These are phyloP conservation scores for Drosophila mauritiana DNA, from an alignment of 1,140 invertebrate species.

Conservation along the genomic window DNA sequence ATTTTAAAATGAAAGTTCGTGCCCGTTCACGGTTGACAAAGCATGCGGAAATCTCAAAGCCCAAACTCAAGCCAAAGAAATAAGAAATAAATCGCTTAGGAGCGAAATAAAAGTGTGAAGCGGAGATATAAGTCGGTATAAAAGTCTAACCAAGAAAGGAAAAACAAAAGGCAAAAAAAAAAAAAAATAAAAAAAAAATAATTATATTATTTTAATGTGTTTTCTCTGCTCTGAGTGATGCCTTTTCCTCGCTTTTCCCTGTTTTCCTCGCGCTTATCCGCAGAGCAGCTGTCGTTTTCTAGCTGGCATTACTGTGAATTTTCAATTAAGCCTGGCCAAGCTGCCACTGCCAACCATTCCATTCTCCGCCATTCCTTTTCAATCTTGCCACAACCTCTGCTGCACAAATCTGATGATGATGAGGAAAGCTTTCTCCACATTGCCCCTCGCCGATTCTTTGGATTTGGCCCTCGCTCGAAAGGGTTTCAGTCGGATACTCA, in stretches of 20 bases:
- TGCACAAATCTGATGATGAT: slow-evolving; percentile 19
- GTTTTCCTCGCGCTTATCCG: slow-evolving; percentile 48
- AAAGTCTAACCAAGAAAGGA: slow-evolving; percentile 44
- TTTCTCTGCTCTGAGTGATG: slow-evolving; percentile 35
- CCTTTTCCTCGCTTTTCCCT: slow-evolving; percentile 25
- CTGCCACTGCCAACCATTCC: slow-evolving; percentile 13
- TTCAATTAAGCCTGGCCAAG: slow-evolving; percentile 70
- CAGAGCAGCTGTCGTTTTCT: slow-evolving; percentile 76
- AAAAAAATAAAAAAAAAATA: no score
- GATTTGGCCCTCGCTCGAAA: slow-evolving; percentile 6
- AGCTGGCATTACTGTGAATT: slow-evolving; percentile 72
- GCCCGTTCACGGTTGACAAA: slow-evolving; percentile 80
- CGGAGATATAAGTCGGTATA: slow-evolving; percentile 21
- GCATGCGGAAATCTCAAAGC: slow-evolving; percentile 73
- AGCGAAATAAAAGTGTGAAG: slow-evolving; percentile 7
- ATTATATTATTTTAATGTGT: slow-evolving; percentile 80
- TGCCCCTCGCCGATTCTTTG: slow-evolving; percentile 8
- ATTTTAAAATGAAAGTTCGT: slow-evolving; percentile 83
- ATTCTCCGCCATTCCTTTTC: slow-evolving; percentile 34
- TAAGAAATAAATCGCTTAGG: slow-evolving; percentile 48
- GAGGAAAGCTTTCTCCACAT: slow-evolving; percentile 50
- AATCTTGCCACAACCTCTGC: slow-evolving; percentile 19
- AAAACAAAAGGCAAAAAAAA: no score
- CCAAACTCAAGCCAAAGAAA: slow-evolving; percentile 5
- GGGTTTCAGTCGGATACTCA: slow-evolving; percentile 17